Percentiles rank a stretch among this genome's conserved stretches.
Conservation (phyloP, 2,888 invertebrate genomes). For the Cantharis rufa region DNA sequence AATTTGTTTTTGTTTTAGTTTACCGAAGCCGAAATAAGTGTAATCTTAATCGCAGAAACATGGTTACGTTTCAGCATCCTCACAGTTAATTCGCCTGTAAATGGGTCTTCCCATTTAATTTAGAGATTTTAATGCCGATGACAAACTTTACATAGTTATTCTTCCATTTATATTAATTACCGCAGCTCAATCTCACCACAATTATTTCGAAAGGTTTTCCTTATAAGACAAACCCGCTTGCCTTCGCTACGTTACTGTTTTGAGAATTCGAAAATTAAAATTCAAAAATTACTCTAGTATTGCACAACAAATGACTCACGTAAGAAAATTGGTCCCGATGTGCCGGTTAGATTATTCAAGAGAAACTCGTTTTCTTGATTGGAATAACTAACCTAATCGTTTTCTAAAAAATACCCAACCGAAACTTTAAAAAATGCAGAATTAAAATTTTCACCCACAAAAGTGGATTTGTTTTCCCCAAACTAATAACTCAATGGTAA, state of each 20-base stretch:
- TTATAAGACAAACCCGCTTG: not conserved
- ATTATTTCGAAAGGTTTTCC: not conserved
- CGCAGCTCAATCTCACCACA: not conserved
- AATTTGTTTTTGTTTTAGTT: not conserved
- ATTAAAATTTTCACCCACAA: not conserved
- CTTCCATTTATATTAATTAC: not conserved
- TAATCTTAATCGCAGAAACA: not conserved
- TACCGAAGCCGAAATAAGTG: not conserved
- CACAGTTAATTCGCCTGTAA: not conserved
- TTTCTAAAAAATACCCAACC: not conserved
- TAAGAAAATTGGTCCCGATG: not conserved
- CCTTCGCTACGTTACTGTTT: not conserved
- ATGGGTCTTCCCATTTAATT: not conserved
- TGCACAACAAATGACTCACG: not conserved
- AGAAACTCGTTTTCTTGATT: not conserved
- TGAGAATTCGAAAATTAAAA: not conserved
- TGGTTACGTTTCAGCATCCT: not conserved
- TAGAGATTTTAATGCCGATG: not conserved
- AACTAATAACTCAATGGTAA: slow-evolving; percentile 19
- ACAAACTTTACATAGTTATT: not conserved
- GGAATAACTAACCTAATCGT: not conserved
- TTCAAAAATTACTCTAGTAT: not conserved
- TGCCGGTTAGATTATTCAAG: not conserved
- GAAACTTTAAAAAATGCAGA: not conserved
- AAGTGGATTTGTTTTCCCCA: slow-evolving; percentile 10